Conservation (phyloP, 2,113 vertebrate species). For the Aptenodytes forsteri region DNA sequence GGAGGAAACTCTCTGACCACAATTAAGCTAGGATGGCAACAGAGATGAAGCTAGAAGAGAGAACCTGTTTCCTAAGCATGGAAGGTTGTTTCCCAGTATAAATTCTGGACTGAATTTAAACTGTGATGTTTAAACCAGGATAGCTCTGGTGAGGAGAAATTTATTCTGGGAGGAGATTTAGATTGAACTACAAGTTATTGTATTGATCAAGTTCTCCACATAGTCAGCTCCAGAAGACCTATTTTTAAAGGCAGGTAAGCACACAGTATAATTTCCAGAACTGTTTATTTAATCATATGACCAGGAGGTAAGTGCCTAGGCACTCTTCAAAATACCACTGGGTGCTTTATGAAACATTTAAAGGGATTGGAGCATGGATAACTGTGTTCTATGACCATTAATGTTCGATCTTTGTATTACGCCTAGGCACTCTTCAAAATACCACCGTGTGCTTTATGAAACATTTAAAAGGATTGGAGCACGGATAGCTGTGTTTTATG, state of each 20-base stretch:
- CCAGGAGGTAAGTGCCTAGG: background rate
- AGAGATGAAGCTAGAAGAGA: background rate
- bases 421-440: background rate
- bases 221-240: background rate
- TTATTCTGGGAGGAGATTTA: background rate
- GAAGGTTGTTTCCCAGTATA: background rate
- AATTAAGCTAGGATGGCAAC: fast-evolving
- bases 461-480: background rate
- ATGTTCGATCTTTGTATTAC: background rate
- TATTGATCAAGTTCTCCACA: background rate
- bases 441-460: background rate
- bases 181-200: background rate
- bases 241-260: background rate
- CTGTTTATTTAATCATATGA: background rate
- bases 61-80: background rate
- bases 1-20: background rate
- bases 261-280: background rate
- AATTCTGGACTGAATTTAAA: background rate
- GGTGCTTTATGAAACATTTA: background rate
- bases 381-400: background rate
- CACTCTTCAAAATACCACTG: background rate
- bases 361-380: background rate
- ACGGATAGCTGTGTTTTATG: background rate
- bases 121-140: background rate
- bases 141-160: background rate